These are phyloP conservation scores for Saturnia pavonia DNA, from an alignment of 2,888 invertebrate species.

Conservation along the genomic window DNA sequence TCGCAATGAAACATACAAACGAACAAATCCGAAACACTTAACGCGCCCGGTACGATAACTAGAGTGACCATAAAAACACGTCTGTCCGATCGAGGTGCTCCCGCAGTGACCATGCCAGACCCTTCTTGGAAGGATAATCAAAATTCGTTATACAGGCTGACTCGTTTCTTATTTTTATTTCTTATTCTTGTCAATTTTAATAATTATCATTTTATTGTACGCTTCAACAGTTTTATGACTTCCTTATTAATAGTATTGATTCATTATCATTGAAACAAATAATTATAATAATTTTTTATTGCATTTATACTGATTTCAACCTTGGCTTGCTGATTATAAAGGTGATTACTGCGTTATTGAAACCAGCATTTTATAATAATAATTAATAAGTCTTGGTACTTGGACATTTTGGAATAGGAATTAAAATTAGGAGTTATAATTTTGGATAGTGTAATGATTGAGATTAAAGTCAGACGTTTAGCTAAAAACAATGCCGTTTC, in stretches of 20 bases:
- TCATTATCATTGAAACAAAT: not conserved
- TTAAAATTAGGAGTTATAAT: too few species aligned
- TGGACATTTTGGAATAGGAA: too few species aligned
- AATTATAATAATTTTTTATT: not conserved
- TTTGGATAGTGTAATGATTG: too few species aligned
- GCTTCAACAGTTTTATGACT: not conserved
- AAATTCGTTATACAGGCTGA: conserved; percentile 39
- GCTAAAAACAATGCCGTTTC: too few species aligned
- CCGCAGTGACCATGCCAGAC: conserved; percentile 52
- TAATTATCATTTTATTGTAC: not conserved
- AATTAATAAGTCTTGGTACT: too few species aligned
- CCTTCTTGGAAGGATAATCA: conserved; percentile 56
- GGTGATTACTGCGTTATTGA: not conserved
- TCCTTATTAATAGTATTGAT: not conserved
- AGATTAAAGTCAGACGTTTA: too few species aligned
- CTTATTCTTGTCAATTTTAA: conserved; percentile 10
- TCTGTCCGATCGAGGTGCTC: conserved; percentile 34
- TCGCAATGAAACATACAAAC: not conserved
- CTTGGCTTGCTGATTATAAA: not conserved
- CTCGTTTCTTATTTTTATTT: conserved; percentile 31
- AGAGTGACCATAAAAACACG: conserved; percentile 15
- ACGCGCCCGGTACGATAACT: conserved; percentile 10
- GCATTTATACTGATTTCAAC: not conserved
- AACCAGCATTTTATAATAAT: too few species aligned
- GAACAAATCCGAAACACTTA: conserved; percentile 9